A percentile compares a stretch with the other conserved stretches of the same genome.
Evolutionary conservation across 2,888 invertebrate genomes (phyloP).

Genomic region (Lordiphosa fenestrarum): DNA sequence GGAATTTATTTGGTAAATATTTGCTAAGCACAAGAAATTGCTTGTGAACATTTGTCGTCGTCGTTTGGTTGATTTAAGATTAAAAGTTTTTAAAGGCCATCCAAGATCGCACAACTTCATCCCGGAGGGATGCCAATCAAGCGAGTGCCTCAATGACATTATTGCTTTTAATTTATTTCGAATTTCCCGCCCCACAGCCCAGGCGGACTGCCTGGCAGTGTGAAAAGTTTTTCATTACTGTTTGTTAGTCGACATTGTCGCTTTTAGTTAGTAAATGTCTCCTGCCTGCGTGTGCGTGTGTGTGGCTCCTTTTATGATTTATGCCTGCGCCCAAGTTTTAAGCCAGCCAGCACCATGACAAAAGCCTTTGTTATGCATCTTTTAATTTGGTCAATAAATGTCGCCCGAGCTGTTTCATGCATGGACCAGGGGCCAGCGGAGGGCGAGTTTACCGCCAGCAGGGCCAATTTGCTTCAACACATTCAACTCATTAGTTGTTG

Average conservation of each 20-base stretch:
- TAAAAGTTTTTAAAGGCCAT: constrained; percentile 42
- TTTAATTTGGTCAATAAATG: constrained; percentile 56
- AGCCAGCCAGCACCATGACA: constrained; percentile 40
- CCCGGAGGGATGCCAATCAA: constrained; percentile 25
- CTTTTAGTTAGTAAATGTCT: constrained; percentile 41
- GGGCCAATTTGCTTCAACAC: constrained; percentile 43
- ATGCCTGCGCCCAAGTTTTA: constrained; percentile 44
- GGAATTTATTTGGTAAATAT: constrained; percentile 72
- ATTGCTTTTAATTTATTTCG: constrained; percentile 44
- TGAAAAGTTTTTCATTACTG: constrained; percentile 41
- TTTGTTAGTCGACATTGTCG: constrained; percentile 38
- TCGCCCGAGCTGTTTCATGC: constrained; percentile 4
- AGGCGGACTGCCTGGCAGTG: not conserved
- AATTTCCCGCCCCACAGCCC: constrained; percentile 17
- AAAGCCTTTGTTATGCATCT: constrained; percentile 52
- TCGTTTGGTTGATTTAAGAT: constrained; percentile 53
- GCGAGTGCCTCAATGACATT: constrained; percentile 31
- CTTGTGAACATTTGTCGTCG: constrained; percentile 55
- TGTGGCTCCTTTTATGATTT: constrained; percentile 41
- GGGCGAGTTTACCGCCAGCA: constrained; percentile 21
- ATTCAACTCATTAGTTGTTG: constrained; percentile 39
- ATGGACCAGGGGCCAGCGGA: not conserved
- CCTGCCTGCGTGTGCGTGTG: not conserved
- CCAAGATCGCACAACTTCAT: not conserved
- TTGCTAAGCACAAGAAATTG: constrained; percentile 62